Conservation (phyloP, 2,797 vertebrate species). For the Geotrypetes seraphini region DNA sequence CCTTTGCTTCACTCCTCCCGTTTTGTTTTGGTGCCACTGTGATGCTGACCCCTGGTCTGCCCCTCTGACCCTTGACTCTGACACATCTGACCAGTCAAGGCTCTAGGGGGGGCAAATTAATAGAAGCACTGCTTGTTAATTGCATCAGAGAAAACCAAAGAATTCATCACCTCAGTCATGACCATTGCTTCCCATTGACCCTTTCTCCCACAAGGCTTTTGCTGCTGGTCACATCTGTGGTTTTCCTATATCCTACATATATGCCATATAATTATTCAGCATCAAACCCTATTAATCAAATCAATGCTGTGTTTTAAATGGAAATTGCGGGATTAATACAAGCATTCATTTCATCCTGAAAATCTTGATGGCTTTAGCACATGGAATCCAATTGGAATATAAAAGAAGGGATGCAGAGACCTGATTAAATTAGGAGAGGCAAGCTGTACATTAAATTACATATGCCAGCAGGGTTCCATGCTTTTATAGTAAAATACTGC, state of each 20-base stretch:
- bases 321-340: slow-evolving; percentile 99
- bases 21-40: slow-evolving; percentile 62
- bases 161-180: slow-evolving; percentile 99
- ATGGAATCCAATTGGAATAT: slow-evolving; percentile 97
- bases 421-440: slow-evolving; percentile 92
- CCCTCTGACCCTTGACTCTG: slow-evolving; percentile 89
- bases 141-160: slow-evolving; percentile 93
- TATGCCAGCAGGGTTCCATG: slow-evolving; percentile 69
- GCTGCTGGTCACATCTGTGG: slow-evolving; percentile 90
- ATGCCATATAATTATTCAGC: slow-evolving; percentile 95
- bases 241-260: slow-evolving; percentile 85
- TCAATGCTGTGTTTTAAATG: slow-evolving; percentile 98
- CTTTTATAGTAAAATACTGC: slow-evolving; percentile 56
- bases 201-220: slow-evolving; percentile 85
- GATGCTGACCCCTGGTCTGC: slow-evolving; percentile 85
- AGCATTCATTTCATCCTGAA: slow-evolving; percentile 96
- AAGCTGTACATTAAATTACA: slow-evolving; percentile 80
- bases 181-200: slow-evolving; percentile 98
- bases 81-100: slow-evolving; percentile 96
- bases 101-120: slow-evolving; percentile 95
- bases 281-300: slow-evolving; percentile 99
- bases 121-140: slow-evolving; percentile 95
- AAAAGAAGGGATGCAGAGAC: slow-evolving; percentile 81
- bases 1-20: slow-evolving; percentile 56
- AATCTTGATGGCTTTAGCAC: slow-evolving; percentile 97